A percentile compares a stretch with the other conserved stretches of the same genome.
These are phyloP conservation scores for Elgaria multicarinata DNA, from an alignment of 2,113 vertebrate genomes.

Conservation along the genomic window DNA sequence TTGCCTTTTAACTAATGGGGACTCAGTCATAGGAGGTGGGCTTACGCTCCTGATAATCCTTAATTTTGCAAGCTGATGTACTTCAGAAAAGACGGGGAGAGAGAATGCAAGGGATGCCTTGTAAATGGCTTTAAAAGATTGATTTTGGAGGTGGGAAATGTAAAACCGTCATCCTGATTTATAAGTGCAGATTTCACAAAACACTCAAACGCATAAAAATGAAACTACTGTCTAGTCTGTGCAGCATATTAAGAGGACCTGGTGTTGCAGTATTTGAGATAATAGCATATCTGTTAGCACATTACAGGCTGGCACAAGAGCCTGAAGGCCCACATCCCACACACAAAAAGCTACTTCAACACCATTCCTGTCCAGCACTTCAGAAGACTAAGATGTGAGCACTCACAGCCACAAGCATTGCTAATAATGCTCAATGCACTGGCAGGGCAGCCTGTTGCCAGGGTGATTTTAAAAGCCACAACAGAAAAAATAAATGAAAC, in stretches of 20 bases:
- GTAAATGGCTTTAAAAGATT: conserved; percentile 16
- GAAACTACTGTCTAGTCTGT: conserved; percentile 4
- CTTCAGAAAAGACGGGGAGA: neutral
- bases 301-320: neutral
- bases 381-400: neutral
- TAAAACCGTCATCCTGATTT: conserved; percentile 31
- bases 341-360: neutral
- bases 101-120: neutral
- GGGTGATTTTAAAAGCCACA: neutral
- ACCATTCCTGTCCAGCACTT: neutral
- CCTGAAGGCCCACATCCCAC: neutral
- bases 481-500: neutral
- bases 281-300: neutral
- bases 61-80: conserved; percentile 5
- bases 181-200: conserved; percentile 22
- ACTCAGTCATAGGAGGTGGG: neutral
- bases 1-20: neutral
- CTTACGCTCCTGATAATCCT: neutral
- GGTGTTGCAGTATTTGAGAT: conserved; percentile 1
- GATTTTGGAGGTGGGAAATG: conserved; percentile 5
- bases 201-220: conserved; percentile 13
- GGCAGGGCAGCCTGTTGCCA: neutral
- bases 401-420: neutral
- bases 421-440: neutral
- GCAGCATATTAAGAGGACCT: neutral